Conservation (phyloP, 1,140 invertebrate genomes). For the Hylyphantes graminicola region DNA sequence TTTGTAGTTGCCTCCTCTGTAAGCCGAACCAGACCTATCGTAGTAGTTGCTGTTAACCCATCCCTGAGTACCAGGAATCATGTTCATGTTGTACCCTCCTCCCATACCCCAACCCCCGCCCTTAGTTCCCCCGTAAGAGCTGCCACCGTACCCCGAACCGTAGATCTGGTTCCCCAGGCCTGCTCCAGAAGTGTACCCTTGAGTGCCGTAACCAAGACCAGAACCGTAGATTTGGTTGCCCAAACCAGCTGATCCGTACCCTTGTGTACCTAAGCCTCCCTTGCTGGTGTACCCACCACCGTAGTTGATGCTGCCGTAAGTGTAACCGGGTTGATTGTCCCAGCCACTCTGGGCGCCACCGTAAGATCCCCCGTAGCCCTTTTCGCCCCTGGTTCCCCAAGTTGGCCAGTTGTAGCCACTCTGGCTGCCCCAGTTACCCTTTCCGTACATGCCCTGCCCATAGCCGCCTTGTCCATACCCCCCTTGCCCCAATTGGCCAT, state of each 20-base stretch:
- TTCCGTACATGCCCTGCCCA: conserved; percentile 33
- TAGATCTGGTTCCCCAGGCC: background rate
- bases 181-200: background rate
- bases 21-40: conserved; percentile 1
- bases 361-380: conserved; percentile 10
- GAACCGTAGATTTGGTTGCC: conserved; percentile 42
- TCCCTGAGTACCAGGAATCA: conserved; percentile 2
- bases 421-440: background rate
- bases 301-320: conserved; percentile 38
- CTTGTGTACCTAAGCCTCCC: background rate
- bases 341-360: background rate
- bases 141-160: background rate
- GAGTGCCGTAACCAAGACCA: background rate
- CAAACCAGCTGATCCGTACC: background rate
- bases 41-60: background rate
- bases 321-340: conserved; percentile 1
- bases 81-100: background rate
- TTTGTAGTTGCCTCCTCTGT: conserved; percentile 8
- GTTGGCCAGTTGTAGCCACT: conserved; percentile 24
- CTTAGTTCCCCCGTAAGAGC: background rate
- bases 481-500: conserved; percentile 6
- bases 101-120: background rate
- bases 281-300: conserved; percentile 12
- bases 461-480: conserved; percentile 11
- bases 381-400: background rate